Evolutionary conservation across 2,797 vertebrate species (phyloP), one percentile per base, ranked within the genome.

Genomic region (Tenualosa thibaudeaui): DNA sequence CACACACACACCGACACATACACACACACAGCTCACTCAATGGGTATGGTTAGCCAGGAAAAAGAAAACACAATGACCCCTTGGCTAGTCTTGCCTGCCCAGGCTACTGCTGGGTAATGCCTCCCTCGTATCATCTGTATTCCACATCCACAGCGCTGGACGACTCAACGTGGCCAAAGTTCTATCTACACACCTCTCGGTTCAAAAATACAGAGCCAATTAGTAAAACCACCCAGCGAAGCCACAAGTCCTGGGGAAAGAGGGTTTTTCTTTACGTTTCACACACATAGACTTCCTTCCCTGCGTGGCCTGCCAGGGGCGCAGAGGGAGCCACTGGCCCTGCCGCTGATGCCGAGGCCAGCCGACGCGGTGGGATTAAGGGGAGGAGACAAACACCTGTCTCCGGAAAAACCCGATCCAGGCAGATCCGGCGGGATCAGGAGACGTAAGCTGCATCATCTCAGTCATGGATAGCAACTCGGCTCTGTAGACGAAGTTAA

Each of bases 401-500:
- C 71, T 78, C 71, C 40, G 22, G 71, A 78, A 78, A 40, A 78
- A 22, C 17, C 37, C 19, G 37, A 40, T 78, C 40, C 15, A 7
- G 71, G 13, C 17, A 31, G 37, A 78, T 46, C 71, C 71, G 26
- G 37, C 17, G 8, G 40, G 40, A 78, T 78, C 71, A 78, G 37
- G 71, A 78, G 37, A n/a, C 58, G 1, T 62, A 24, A 62, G 65
- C 7, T 78, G 40, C 71, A 78, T 46, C 71, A 78, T 17, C 71
- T 78, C 71, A 46, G 71, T 40, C 71, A 46, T 78, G 68, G 37
- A 54, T n/a, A 78, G 46, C 71, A 78, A 15, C 71, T 19, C 17
- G 40, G 15, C 37, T 19, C 71, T 78, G 40, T 40, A 46, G 13
- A 75, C 31, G 15, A 43, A 22, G 71, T 22, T 43, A 78, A 37